Evolutionary conservation across 2,113 vertebrate genomes (phyloP), one percentile per base, ranked within the genome.

Genomic region (Chaetorhynchus papuensis): DNA sequence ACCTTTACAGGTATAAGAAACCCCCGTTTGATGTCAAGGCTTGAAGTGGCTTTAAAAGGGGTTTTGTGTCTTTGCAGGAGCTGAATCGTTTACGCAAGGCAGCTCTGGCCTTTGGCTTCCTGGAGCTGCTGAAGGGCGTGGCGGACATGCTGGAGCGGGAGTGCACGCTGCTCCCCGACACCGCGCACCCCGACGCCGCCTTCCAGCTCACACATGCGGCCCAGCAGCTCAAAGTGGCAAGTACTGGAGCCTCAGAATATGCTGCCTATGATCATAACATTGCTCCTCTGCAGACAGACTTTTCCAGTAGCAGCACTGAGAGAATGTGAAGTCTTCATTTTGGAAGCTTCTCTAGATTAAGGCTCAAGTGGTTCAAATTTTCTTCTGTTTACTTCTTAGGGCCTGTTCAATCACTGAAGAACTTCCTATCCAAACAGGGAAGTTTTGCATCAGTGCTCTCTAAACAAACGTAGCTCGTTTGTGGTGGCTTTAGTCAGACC

Each of bases 191-290:
- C 0, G 99, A 99, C 1, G 99, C 99, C 0, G 99, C 99, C 1
- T 99, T 99, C 95, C 99, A 99, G 97, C 98, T 99, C 26, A 99
- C 99, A 0, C 99, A 99, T 0, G 99, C 99, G 0, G 99, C 99
- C 21, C 98, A 99, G 97, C 99, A 99, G 89, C 99, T 99, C 23
- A 99, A 99, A 91, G 97, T 99, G 92, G 99, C 99, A 44, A 99
- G 99, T 93, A 98, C 98, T 0, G 99, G 99, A 24, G 98, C 99
- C 63, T 98, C 98, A 0, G 99, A 99, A 37, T 99, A 99, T 1
- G 98, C 99, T 0, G 98, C 98, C 11, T 99, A 99, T 4, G 99
- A 99, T 64, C 99, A 99, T 42, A 99, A 99, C 96, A 99, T 99
- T 75, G 98, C 98, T 16, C 99, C 99, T 2, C 97, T 99, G 98